Conservation (phyloP, 2,888 invertebrate species). For the Drosophila incognita region DNA sequence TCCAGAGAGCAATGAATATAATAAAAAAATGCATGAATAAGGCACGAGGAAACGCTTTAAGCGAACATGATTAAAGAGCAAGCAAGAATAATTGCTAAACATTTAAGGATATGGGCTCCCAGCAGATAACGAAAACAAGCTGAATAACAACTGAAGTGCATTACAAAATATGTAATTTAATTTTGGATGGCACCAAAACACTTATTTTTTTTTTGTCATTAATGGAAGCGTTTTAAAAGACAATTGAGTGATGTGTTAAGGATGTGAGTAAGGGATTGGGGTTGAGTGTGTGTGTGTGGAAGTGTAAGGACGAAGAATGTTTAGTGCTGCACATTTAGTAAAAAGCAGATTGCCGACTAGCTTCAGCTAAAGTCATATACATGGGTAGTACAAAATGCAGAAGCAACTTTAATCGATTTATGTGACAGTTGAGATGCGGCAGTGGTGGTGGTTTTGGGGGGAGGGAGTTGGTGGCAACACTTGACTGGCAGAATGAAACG, state of each 20-base stretch:
- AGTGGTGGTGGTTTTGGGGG: background rate
- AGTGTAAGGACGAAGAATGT: conserved; percentile 29
- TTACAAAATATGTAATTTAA: conserved; percentile 47
- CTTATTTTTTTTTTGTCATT: conserved; percentile 23
- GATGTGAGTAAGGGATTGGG: background rate
- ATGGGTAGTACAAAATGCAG: conserved; percentile 53
- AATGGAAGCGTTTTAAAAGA: conserved; percentile 51
- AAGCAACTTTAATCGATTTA: conserved; percentile 80
- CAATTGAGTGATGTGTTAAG: conserved; percentile 11
- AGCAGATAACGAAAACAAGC: background rate
- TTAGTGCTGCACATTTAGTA: conserved; percentile 65
- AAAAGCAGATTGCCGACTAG: conserved; percentile 56
- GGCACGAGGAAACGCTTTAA: conserved; percentile 22
- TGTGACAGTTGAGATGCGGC: conserved; percentile 54
- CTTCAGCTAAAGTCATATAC: conserved; percentile 11
- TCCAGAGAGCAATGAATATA: conserved; percentile 69
- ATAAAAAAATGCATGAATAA: conserved; percentile 66
- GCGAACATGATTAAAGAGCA: conserved; percentile 41
- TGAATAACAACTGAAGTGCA: conserved; percentile 39
- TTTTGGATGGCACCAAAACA: conserved; percentile 36
- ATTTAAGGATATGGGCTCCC: conserved; percentile 33
- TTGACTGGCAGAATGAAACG: conserved; percentile 37
- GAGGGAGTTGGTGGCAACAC: background rate
- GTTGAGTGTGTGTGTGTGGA: background rate
- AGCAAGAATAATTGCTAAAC: conserved; percentile 60